Base-by-base conservation (phyloP, 2,113 vertebrate genomes). In the Tragelaphus imberbis region DNA sequence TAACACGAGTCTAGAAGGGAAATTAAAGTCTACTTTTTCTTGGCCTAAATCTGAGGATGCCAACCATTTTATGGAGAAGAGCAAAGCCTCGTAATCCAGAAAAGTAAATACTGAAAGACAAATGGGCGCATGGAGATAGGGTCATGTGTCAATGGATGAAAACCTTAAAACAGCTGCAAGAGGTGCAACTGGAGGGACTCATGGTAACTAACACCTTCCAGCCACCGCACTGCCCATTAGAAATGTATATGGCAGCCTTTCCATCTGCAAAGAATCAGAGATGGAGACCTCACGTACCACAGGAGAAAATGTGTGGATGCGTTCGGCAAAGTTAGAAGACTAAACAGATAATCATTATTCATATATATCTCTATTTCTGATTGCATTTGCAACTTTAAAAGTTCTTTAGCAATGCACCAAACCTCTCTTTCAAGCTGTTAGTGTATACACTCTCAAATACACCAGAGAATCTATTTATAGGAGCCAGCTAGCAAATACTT, bases 51-150 rank as follows among this genome's bases (percentile, higher is more conserved):
- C 16, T 33, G 30, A 85, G 55, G 79, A n/a, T 63, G 77, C 55
- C 30, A 63, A 40, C 7, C 77, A 81, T 61, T 23, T 53, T 3
- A 11, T 0, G 30, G 25, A 71, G 44, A 85, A 81, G 23, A 71
- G 56, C 30, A 65, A n/a, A 82, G 77, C 8, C 59, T 51, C 16
- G 30, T 7, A 53, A 49, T 19, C 25, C 4, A 61, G 61, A 17
- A 79, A 36, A 6, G 25, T 14, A 55, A 53, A 6, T 3, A 21
- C 0, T 6, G 0, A 27, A 19, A 13, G 14, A 56, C 15, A 36
- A 33, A 33, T 4, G 33, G 49, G 21, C 84, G 56, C n/a, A 30
- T 2, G 10, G n/a, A 56, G n/a, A 19, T 0, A 27, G 51, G 36
- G 9, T 17, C 15, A 10, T 0, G 11, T 2, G 47, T 11, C 86